Base-by-base conservation (phyloP, 1,140 invertebrate species). In the Carcinoscorpius rotundicauda region DNA sequence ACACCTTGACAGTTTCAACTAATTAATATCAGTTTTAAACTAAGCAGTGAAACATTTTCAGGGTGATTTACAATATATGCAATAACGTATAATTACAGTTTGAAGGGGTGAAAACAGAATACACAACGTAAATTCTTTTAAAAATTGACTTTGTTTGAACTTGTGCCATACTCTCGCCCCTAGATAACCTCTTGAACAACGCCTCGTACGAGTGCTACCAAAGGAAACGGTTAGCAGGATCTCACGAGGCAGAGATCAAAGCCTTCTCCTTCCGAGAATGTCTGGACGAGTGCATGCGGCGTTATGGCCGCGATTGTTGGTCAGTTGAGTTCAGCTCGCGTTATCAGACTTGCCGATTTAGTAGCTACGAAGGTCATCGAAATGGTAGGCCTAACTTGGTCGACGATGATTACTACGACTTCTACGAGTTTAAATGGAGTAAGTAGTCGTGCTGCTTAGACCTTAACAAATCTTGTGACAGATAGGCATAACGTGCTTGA, bases 391-490 rank as follows among this genome's bases (percentile, higher is more conserved):
- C 68, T 11, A 81, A 88, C 65, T 85, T 93, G 62, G 87, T 92
- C 64, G 91, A 91, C 72, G 90, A 93, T 75, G 86, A 87, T 1
- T 88, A 91, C 75, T 92, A 89, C 76, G 89, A 93, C 78, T 93
- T 92, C 75, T 94, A 92, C 73, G 90, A 93, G 76, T 91, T 72
- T 61, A 70, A 68, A 56, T 72, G 72, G 71, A 86, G 89, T 92
- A 81, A 85, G 87, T 87, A 72, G 29, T 59, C 29, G 29, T 29
- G 29, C 29, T 29, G 29, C 29, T 29, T 1, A 29, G 29, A 2
- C n/a, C n/a, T n/a, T n/a, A n/a, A n/a, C n/a, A n/a, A n/a, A n/a
- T 29, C 29, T 29, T 29, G 29, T 29, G 29, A 29, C 29, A 29
- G 29, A 1, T 29, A 29, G 29, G 29, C 29, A 29, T 29, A 29